Evolutionary conservation across 2,797 vertebrate species (phyloP).

Genomic region (Arctocebus calabarensis): DNA sequence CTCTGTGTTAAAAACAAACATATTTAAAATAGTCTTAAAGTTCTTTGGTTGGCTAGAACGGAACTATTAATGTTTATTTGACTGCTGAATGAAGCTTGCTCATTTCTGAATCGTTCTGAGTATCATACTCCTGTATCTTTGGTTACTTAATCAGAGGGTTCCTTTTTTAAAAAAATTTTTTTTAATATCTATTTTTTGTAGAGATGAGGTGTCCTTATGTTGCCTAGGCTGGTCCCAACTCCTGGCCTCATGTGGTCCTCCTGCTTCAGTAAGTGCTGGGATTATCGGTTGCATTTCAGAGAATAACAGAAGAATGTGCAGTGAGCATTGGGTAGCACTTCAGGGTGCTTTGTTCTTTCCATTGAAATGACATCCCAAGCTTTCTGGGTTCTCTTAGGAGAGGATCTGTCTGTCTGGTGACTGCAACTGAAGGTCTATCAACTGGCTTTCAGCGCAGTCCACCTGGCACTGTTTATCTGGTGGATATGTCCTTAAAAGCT

Average conservation of each 20-base stretch:
- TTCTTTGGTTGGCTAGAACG: not conserved
- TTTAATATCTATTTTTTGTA: not conserved
- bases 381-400: not conserved
- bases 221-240: not conserved
- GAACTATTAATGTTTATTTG: slow-evolving; percentile 15
- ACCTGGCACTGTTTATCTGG: not conserved
- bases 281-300: slow-evolving; percentile 36
- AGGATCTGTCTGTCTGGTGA: not conserved
- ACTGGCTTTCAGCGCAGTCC: not conserved
- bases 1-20: not conserved
- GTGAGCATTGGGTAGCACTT: not conserved
- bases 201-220: not conserved
- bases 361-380: not conserved
- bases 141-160: not conserved
- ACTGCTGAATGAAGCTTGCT: not conserved
- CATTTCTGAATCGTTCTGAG: not conserved
- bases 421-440: not conserved
- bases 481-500: not conserved
- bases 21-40: not conserved
- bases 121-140: not conserved
- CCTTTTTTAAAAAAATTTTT: not conserved
- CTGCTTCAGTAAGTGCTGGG: not conserved
- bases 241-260: not conserved
- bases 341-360: not conserved
- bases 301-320: not conserved